phyloP scores from a whole-genome alignment of 1,140 invertebrate genomes.

The Trypoxylus dichotomus region DNA sequence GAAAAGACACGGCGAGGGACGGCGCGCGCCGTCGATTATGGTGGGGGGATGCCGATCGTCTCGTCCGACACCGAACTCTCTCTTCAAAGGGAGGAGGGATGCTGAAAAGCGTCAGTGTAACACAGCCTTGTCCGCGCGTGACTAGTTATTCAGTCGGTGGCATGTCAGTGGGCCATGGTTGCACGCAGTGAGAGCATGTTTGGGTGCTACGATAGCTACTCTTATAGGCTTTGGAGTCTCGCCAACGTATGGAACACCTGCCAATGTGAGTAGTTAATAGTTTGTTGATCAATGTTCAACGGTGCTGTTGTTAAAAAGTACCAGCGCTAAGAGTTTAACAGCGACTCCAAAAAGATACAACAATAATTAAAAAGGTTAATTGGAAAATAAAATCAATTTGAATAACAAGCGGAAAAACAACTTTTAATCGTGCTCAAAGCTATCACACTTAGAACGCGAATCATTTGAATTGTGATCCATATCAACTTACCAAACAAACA shows the following conservation, averaged over 20 bases:
- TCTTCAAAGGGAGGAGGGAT: conserved; percentile 31
- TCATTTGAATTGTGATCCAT: background rate
- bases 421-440: background rate
- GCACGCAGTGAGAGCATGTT: conserved; percentile 67
- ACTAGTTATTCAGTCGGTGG: conserved; percentile 28
- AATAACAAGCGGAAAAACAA: background rate
- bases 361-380: no score
- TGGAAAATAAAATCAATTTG: no score
- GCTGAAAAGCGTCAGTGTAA: conserved; percentile 4
- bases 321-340: no score
- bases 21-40: conserved; percentile 48
- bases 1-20: conserved; percentile 35
- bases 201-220: conserved; percentile 68
- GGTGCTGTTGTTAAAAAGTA: background rate
- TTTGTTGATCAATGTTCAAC: background rate
- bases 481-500: background rate
- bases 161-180: conserved; percentile 48
- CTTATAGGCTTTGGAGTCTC: conserved; percentile 70
- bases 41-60: conserved; percentile 36
- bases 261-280: conserved; percentile 62
- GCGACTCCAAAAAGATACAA: background rate
- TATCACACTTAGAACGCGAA: background rate
- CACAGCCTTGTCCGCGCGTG: conserved; percentile 28
- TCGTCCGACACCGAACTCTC: conserved; percentile 19
- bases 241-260: conserved; percentile 70